These are phyloP conservation scores for Mayetiola destructor DNA, from an alignment of 2,888 invertebrate species.

Conservation along the genomic window DNA sequence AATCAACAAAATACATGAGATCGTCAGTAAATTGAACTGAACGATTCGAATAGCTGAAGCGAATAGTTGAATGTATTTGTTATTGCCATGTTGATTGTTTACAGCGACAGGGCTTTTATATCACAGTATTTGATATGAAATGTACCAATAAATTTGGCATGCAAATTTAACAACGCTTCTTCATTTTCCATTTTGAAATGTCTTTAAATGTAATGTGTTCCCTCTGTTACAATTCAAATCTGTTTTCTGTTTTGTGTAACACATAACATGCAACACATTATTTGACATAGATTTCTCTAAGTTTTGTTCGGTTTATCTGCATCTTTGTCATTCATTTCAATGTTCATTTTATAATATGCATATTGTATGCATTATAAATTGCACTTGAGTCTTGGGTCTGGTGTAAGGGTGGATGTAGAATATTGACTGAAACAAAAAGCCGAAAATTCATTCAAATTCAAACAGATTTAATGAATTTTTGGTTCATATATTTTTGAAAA, in stretches of 20 bases:
- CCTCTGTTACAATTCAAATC: background rate
- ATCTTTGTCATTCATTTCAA: background rate
- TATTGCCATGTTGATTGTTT: constrained; percentile 5
- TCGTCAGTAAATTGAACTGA: too few species aligned
- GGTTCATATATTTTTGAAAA: background rate
- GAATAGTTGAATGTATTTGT: too few species aligned
- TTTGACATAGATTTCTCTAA: constrained; percentile 1
- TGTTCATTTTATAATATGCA: too few species aligned
- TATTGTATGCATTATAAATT: too few species aligned
- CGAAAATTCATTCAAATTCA: background rate
- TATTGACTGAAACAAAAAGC: too few species aligned
- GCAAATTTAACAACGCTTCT: constrained; percentile 8
- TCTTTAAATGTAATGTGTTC: constrained; percentile 5
- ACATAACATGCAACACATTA: constrained; percentile 1
- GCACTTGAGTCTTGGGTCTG: too few species aligned
- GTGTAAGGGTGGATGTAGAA: too few species aligned
- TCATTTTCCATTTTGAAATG: constrained; percentile 2
- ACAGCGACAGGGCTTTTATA: constrained; percentile 10
- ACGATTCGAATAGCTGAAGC: too few species aligned
- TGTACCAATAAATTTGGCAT: constrained; percentile 11
- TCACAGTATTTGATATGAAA: background rate
- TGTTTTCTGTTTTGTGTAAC: background rate
- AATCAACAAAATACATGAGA: too few species aligned
- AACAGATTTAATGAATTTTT: background rate
- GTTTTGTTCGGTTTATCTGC: background rate